phyloP scores from a whole-genome alignment of 2,888 invertebrate species.

The Scaptodrosophila latifasciaeformis region DNA sequence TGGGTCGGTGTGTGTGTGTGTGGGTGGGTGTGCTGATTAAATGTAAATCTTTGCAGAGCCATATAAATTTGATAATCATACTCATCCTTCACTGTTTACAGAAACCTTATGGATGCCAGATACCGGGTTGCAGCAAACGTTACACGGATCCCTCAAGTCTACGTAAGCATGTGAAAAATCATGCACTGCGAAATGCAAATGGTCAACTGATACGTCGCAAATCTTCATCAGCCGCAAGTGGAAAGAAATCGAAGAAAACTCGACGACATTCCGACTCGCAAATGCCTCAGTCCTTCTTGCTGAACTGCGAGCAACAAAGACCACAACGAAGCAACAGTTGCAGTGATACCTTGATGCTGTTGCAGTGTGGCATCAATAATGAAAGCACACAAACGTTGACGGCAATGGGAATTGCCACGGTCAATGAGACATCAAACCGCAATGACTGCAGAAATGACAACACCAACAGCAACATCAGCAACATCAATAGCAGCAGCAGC shows the following conservation, averaged over 20 bases:
- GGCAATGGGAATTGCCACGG: conserved; percentile 29
- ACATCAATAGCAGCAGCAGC: conserved; percentile 22
- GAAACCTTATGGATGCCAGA: conserved; percentile 95
- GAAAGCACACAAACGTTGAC: conserved; percentile 16
- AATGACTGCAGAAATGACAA: too few relatives aligned
- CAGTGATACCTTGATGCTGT: conserved; percentile 50
- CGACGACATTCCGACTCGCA: conserved; percentile 73
- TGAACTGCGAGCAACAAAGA: conserved; percentile 36
- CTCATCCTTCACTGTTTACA: too few relatives aligned
- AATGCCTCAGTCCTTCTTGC: conserved; percentile 20
- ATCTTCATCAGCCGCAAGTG: conserved; percentile 38
- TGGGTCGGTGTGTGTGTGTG: conserved; percentile 2
- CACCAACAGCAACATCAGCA: too few relatives aligned
- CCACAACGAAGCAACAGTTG: conserved; percentile 70
- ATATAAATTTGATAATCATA: too few relatives aligned
- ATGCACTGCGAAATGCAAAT: conserved; percentile 75
- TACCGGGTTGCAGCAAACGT: conserved; percentile 89
- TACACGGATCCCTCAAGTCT: conserved; percentile 96
- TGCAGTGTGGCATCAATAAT: conserved; percentile 12
- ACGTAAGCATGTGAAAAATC: conserved; percentile 93
- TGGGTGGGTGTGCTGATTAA: conserved; percentile 12
- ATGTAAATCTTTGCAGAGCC: too few relatives aligned
- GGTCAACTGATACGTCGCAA: conserved; percentile 70
- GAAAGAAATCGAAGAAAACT: conserved; percentile 48
- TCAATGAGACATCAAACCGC: conserved; percentile 37